A percentile compares a stretch with the other conserved stretches of the same genome.
phyloP scores from a whole-genome alignment of 2,797 vertebrate species.

The Sorex maritimensis region DNA sequence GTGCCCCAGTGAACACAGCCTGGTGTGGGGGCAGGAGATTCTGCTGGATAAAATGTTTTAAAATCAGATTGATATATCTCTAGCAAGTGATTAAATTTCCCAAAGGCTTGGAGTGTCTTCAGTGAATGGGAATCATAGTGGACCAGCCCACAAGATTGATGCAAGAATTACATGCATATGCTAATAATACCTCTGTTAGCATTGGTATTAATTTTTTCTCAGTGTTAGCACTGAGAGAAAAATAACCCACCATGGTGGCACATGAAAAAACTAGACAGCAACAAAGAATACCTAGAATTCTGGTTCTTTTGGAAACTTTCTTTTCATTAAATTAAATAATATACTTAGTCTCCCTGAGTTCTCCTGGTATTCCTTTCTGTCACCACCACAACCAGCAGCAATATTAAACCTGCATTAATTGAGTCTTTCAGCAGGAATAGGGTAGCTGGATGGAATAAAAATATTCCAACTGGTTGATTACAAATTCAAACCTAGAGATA shows the following conservation, averaged over 20 bases:
- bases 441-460: not conserved
- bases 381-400: not conserved
- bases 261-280: not conserved
- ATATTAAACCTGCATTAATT: not conserved
- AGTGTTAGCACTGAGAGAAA: not conserved
- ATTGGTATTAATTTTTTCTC: not conserved
- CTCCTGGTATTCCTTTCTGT: not conserved
- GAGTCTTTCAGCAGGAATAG: not conserved
- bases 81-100: not conserved
- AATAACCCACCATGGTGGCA: not conserved
- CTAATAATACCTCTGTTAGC: rapidly evolving
- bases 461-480: not conserved
- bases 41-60: not conserved
- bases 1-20: too few relatives aligned
- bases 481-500: conserved; percentile 1
- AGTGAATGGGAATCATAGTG: not conserved
- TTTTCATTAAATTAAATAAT: conserved; percentile 1
- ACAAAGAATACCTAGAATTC: not conserved
- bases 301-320: not conserved
- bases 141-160: not conserved
- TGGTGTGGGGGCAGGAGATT: too few relatives aligned
- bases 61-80: not conserved
- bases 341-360: too few relatives aligned
- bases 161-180: not conserved
- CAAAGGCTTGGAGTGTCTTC: not conserved